Evolutionary conservation across 2,888 invertebrate genomes (phyloP), one percentile per base, ranked within the genome.

Genomic region (Drosophila nigricruria): DNA sequence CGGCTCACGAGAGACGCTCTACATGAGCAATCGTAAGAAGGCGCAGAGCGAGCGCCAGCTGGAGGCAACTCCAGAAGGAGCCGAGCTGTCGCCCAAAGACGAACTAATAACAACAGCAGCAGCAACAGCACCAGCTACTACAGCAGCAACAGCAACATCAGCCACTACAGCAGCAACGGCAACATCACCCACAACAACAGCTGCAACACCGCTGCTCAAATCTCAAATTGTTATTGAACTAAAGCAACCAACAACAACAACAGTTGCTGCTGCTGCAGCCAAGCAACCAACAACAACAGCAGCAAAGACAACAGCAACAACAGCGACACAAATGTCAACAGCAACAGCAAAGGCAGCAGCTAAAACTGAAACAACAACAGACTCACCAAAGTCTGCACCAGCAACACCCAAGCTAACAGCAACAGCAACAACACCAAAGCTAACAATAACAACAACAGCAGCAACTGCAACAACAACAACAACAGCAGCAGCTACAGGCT

Each of bases 1-100:
- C 71, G 95, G 95, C 5, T 94, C 94, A 77, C 92, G 95, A 69
- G 95, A 95, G 92, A 95, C 95, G n/a, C 92, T 95, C 45, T 95
- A 95, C 84, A 94, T 95, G 88, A 92, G 92, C 59, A 94, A 94
- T 82, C 93, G 95, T 70, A 94, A 94, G 85, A 93, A 94, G 91
- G 91, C 93, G 49, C 79, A 94, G 49, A 91, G 93, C 32, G 94
- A 94, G 70, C 90, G 89, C 16, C 66, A 66, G 25, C 67, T 79
- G 54, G 89, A 89, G 18, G 56, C 58, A 9, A 68, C 77, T 1
- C 53, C 50, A 3, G 87, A 87, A 14, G 73, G 56, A 9, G 66
- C 25, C 4, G 52, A 62, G 8, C 38, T 45, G 8, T 63, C 66
- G 20, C 42, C 80, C 5, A 59, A 45, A 12, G 63, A 50, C 9